phyloP scores from a whole-genome alignment of 2,888 invertebrate species.

The Limnephilus marmoratus region DNA sequence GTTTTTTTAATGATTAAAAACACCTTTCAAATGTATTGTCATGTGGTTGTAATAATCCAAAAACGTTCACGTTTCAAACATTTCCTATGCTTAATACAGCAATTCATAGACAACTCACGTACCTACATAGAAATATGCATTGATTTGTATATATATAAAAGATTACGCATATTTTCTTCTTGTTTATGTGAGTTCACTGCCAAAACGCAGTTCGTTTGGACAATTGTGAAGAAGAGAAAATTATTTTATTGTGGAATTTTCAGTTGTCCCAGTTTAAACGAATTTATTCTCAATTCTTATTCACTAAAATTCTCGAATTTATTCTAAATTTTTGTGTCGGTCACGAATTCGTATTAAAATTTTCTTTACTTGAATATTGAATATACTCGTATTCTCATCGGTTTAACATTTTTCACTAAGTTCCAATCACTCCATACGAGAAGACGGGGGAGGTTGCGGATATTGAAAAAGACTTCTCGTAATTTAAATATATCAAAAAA shows the following conservation, averaged over 20 bases:
- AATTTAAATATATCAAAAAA: neutral
- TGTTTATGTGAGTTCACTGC: too few species aligned
- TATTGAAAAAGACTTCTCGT: neutral
- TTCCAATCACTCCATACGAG: neutral
- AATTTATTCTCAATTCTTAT: neutral
- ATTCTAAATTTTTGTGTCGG: neutral
- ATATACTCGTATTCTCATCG: neutral
- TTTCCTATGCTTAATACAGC: too few species aligned
- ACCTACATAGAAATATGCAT: too few species aligned
- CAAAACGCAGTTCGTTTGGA: neutral
- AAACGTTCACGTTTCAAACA: too few species aligned
- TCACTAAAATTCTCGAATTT: too few species aligned
- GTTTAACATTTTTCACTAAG: neutral
- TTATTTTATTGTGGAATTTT: neutral
- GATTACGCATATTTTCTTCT: too few species aligned
- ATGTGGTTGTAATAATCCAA: too few species aligned
- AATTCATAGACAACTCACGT: too few species aligned
- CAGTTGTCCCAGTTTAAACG: neutral
- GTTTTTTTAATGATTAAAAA: too few species aligned
- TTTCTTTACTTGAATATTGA: neutral
- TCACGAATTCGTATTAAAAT: neutral
- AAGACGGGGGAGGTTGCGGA: neutral
- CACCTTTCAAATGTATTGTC: too few species aligned
- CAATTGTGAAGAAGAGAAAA: neutral
- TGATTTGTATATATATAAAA: too few species aligned